These are phyloP conservation scores for Scolopax mira DNA, from an alignment of 2,113 vertebrate species.

Conservation along the genomic window DNA sequence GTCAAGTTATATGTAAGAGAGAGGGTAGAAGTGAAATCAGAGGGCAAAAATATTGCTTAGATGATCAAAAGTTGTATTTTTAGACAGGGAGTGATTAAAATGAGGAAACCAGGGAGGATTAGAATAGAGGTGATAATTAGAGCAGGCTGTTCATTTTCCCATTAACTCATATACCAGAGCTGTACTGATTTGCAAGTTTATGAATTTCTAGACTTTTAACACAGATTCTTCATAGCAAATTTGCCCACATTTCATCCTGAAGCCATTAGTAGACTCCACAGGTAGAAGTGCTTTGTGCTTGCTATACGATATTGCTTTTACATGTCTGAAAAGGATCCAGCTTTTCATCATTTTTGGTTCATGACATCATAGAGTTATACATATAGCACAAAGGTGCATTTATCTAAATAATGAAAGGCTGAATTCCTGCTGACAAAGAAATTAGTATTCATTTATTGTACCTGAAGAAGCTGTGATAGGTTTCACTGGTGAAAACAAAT, in stretches of 20 bases:
- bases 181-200: slow-evolving; percentile 63
- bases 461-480: neutral
- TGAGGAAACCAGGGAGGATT: slow-evolving; percentile 11
- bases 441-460: slow-evolving; percentile 39
- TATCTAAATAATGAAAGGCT: slow-evolving; percentile 41
- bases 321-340: slow-evolving; percentile 6
- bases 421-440: slow-evolving; percentile 43
- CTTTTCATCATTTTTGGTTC: slow-evolving; percentile 50
- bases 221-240: slow-evolving; percentile 21
- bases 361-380: slow-evolving; percentile 16
- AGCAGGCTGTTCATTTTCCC: slow-evolving; percentile 27
- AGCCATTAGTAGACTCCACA: slow-evolving; percentile 27
- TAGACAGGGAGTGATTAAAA: slow-evolving; percentile 46
- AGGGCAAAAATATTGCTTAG: slow-evolving; percentile 21
- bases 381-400: neutral
- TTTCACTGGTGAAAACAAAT: slow-evolving; percentile 17
- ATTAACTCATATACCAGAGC: slow-evolving; percentile 6
- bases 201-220: slow-evolving; percentile 63
- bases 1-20: neutral
- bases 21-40: neutral
- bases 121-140: slow-evolving; percentile 60
- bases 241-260: slow-evolving; percentile 39
- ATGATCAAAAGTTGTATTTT: slow-evolving; percentile 54
- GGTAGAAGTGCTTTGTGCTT: slow-evolving; percentile 20
- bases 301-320: slow-evolving; percentile 12